Percentiles rank a stretch among this genome's conserved stretches.
phyloP scores from a whole-genome alignment of 2,797 vertebrate genomes.

The Sebastes minor region DNA sequence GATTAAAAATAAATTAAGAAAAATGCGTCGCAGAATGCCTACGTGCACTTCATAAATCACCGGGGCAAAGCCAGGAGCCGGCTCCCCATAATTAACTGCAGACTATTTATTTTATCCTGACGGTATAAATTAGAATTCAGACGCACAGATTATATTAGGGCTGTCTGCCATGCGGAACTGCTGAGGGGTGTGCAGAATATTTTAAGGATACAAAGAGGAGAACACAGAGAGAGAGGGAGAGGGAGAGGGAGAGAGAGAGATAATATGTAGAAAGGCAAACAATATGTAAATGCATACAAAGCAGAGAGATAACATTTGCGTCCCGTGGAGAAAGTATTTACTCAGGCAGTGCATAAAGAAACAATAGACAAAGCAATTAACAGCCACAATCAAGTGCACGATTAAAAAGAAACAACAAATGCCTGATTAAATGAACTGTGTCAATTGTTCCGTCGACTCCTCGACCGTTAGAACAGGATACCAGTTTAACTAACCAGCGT shows the following conservation, averaged over 20 bases:
- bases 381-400: conserved; percentile 57
- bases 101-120: conserved; percentile 99
- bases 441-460: conserved; percentile 26
- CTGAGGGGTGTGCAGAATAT: conserved; percentile 94
- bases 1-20: conserved; percentile 99
- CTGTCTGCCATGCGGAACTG: conserved; percentile 94
- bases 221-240: conserved; percentile 24
- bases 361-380: conserved; percentile 65
- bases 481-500: conserved; percentile 6
- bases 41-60: conserved; percentile 96
- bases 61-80: conserved; percentile 89
- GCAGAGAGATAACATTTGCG: conserved; percentile 71
- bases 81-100: conserved; percentile 96
- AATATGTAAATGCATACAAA: conserved; percentile 75
- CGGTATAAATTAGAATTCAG: conserved; percentile 99
- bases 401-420: conserved; percentile 64
- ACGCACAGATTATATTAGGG: conserved; percentile 98
- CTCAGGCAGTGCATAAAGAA: conserved; percentile 57
- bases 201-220: conserved; percentile 88
- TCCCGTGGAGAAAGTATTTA: conserved; percentile 65
- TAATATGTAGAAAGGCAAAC: conserved; percentile 69
- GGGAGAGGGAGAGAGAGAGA: conserved; percentile 19
- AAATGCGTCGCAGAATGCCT: conserved; percentile 93
- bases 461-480: conserved; percentile 20
- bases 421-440: conserved; percentile 59